Conservation (phyloP, 2,113 vertebrate species). For the Oreotragus oreotragus region DNA sequence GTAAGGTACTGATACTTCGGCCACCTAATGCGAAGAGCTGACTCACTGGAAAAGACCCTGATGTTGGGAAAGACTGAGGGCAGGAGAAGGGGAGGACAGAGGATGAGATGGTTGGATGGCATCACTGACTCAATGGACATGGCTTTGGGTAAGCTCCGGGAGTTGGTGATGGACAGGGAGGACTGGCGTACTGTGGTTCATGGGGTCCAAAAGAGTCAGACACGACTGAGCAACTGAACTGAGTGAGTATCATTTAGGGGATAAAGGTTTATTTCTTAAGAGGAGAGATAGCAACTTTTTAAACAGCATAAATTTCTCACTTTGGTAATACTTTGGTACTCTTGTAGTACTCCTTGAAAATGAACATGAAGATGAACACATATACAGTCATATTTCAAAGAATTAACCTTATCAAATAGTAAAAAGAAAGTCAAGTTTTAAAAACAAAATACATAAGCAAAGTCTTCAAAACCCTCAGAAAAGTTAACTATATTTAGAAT, state of each 20-base stretch:
- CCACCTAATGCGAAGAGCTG: neutral
- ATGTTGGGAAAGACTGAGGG: neutral
- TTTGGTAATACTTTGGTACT: neutral
- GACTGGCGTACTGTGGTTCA: neutral
- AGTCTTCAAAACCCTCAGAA: neutral
- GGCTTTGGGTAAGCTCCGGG: neutral
- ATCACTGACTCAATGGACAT: neutral
- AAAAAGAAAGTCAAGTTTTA: neutral
- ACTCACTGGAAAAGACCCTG: neutral
- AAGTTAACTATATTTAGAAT: neutral
- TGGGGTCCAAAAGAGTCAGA: neutral
- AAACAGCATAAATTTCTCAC: slow-evolving; percentile 3
- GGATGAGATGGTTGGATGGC: neutral
- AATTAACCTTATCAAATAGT: slow-evolving; percentile 15
- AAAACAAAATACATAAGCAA: slow-evolving; percentile 17
- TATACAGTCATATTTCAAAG: slow-evolving; percentile 10
- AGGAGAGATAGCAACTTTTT: neutral
- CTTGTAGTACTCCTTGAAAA: neutral
- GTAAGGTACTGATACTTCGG: neutral
- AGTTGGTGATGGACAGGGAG: neutral
- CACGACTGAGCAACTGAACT: neutral
- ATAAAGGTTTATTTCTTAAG: slow-evolving; percentile 12
- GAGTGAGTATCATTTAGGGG: neutral
- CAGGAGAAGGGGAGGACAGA: neutral
- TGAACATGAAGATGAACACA: slow-evolving; percentile 12